A percentile compares a stretch with the other conserved stretches of the same genome.
Conservation (phyloP, 2,888 invertebrate species). For the Dicycla oo region DNA sequence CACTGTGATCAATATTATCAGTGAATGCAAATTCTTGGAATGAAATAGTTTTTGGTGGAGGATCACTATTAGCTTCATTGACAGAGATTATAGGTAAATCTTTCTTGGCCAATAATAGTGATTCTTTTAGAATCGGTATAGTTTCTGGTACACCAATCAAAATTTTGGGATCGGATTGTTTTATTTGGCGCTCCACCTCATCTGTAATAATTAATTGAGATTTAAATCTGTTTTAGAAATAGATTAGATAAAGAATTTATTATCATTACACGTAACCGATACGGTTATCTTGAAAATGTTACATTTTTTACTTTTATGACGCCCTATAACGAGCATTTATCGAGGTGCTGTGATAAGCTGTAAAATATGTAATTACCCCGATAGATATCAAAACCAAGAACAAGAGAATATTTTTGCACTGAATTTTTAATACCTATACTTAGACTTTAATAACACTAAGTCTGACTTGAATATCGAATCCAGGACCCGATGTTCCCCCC, state of each 20-base stretch:
- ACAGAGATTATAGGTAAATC: constrained; percentile 87
- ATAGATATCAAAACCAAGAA: not conserved
- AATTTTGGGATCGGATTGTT: constrained; percentile 90
- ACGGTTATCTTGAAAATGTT: not conserved
- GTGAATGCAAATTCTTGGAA: constrained; percentile 90
- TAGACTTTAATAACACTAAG: not conserved
- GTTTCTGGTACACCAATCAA: constrained; percentile 90
- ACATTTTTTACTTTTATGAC: not conserved
- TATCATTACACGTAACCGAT: not conserved
- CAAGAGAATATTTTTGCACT: not conserved
- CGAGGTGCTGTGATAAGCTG: not conserved
- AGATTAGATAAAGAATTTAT: constrained; percentile 15
- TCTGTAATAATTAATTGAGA: constrained; percentile 85
- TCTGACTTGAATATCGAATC: not conserved
- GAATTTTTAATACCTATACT: not conserved
- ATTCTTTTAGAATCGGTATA: constrained; percentile 84
- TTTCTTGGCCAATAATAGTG: constrained; percentile 82
- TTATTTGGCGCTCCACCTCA: constrained; percentile 92
- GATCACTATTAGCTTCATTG: constrained; percentile 51
- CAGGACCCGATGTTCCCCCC: too few species aligned
- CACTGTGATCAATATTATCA: constrained; percentile 85
- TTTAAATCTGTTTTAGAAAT: not conserved
- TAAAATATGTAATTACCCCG: not conserved
- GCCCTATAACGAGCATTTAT: not conserved
- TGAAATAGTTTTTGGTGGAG: constrained; percentile 90